phyloP scores from a whole-genome alignment of 2,888 invertebrate genomes.

The Anthophora plumipes region DNA sequence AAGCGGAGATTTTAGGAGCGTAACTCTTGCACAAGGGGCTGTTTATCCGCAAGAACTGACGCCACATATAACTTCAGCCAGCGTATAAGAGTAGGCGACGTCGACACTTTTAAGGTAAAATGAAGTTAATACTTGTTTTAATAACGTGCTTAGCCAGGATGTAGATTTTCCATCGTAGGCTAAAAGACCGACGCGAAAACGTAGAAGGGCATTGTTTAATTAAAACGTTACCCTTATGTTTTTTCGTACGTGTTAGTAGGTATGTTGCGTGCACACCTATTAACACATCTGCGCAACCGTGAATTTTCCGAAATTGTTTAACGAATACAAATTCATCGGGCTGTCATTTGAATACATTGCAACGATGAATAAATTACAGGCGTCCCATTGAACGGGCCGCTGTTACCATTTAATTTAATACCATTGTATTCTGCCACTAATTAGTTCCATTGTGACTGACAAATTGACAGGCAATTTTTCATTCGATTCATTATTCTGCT shows the following conservation, averaged over 20 bases:
- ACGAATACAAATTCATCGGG: slow-evolving; percentile 54
- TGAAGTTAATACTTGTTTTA: slow-evolving; percentile 43
- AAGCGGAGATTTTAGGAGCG: slow-evolving; percentile 18
- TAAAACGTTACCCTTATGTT: slow-evolving; percentile 13
- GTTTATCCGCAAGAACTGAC: slow-evolving; percentile 23
- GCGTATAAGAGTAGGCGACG: slow-evolving; percentile 12
- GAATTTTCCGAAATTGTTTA: slow-evolving; percentile 56
- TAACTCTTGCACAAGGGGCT: slow-evolving; percentile 22
- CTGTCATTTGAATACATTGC: slow-evolving; percentile 49
- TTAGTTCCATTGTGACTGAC: slow-evolving; percentile 39
- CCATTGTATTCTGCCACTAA: slow-evolving; percentile 41
- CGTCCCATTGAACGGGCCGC: slow-evolving; percentile 18
- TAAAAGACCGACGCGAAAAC: background rate
- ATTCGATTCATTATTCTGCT: slow-evolving; percentile 31
- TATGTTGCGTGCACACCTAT: slow-evolving; percentile 11
- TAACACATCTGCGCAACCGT: background rate
- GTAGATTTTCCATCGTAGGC: slow-evolving; percentile 6
- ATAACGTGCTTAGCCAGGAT: slow-evolving; percentile 16
- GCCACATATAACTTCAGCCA: slow-evolving; percentile 29
- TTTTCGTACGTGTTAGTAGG: background rate
- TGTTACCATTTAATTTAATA: slow-evolving; percentile 49
- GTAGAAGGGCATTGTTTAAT: slow-evolving; percentile 38
- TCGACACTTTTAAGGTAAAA: slow-evolving; percentile 33
- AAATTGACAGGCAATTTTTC: slow-evolving; percentile 46
- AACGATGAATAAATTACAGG: slow-evolving; percentile 32